phyloP scores from a whole-genome alignment of 2,113 vertebrate species.

The Callopanchax toddi region DNA sequence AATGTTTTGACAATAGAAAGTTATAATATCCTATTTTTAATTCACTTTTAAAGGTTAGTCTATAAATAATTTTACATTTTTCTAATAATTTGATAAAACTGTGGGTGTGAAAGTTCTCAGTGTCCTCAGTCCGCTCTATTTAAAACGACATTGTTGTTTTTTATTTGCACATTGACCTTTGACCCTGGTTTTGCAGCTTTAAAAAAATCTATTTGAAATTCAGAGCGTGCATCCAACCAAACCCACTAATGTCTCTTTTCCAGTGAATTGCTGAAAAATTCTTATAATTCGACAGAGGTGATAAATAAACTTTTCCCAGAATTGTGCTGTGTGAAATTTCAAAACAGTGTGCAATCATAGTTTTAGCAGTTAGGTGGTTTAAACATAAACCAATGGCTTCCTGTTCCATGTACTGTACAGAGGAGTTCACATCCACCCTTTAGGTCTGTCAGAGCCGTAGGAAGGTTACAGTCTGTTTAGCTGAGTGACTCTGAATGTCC shows the following conservation, averaged over 20 bases:
- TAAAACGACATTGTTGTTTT: neutral
- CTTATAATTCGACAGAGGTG: neutral
- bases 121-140: neutral
- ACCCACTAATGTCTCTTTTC: neutral
- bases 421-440: neutral
- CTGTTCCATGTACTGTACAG: neutral
- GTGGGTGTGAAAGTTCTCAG: neutral
- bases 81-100: too few relatives aligned
- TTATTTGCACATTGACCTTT: neutral
- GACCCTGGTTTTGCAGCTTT: neutral
- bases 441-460: neutral
- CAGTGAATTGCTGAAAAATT: conserved; percentile 7
- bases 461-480: conserved; percentile 3
- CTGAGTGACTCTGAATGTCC: conserved; percentile 26
- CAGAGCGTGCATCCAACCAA: neutral
- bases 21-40: too few relatives aligned
- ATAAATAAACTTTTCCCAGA: conserved; percentile 28
- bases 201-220: neutral
- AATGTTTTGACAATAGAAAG: neutral
- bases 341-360: conserved; percentile 22
- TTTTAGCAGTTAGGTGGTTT: conserved; percentile 47
- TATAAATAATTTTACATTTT: too few relatives aligned
- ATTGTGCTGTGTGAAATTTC: conserved; percentile 31
- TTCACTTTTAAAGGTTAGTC: too few relatives aligned
- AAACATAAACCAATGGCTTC: conserved; percentile 46